These are phyloP conservation scores for Clanis bilineata DNA, from an alignment of 2,888 invertebrate species.

Conservation along the genomic window DNA sequence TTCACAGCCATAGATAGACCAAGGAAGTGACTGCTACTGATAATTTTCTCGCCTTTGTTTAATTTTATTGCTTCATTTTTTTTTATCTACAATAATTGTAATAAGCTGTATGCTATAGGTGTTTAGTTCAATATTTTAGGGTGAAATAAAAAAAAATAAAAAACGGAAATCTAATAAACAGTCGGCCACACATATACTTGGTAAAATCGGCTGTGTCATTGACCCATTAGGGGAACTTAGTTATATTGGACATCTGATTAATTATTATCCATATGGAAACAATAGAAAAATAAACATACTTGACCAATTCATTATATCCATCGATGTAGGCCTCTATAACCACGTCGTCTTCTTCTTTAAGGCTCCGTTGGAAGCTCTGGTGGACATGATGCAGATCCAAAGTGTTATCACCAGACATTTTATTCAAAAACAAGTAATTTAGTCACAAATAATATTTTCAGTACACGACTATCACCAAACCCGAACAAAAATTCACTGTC, in stretches of 20 bases:
- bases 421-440: conserved; percentile 29
- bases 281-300: conserved; percentile 71
- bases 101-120: no score
- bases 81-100: no score
- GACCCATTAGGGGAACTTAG: neutral
- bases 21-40: no score
- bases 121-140: no score
- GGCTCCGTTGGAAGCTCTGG: conserved; percentile 84
- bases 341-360: conserved; percentile 88
- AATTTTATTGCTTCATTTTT: no score
- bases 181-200: no score
- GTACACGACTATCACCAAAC: conserved; percentile 1
- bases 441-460: neutral
- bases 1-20: no score
- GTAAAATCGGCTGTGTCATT: neutral
- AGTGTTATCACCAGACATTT: conserved; percentile 73
- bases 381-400: conserved; percentile 73
- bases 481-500: neutral
- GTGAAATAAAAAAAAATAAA: neutral
- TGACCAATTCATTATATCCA: conserved; percentile 91
- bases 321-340: conserved; percentile 87
- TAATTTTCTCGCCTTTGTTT: no score
- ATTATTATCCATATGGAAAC: conserved; percentile 45
- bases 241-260: neutral
- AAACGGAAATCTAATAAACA: neutral